Percentiles rank a stretch among this genome's conserved stretches.
Conservation (phyloP, 2,888 invertebrate species). For the Deroplatys truncata region DNA sequence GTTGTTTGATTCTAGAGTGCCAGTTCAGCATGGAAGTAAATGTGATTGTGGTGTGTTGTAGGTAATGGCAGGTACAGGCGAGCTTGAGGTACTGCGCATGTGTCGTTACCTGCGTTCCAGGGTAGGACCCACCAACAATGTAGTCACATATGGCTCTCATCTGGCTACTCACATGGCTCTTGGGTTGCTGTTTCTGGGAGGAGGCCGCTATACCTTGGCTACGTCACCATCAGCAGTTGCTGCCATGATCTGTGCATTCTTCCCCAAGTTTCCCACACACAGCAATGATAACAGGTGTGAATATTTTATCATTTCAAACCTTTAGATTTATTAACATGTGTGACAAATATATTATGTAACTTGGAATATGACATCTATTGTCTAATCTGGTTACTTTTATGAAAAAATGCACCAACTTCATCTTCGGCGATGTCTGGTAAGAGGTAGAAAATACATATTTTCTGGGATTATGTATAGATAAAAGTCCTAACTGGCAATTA, state of each 20-base stretch:
- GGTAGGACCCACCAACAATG: constrained; percentile 65
- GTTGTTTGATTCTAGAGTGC: too few species aligned
- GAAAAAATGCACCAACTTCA: too few species aligned
- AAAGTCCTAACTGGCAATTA: too few species aligned
- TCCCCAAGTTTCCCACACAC: constrained; percentile 95
- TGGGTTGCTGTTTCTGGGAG: constrained; percentile 90
- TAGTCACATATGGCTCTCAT: constrained; percentile 86
- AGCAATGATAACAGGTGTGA: constrained; percentile 89
- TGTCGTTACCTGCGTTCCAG: constrained; percentile 81
- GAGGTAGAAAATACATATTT: too few species aligned
- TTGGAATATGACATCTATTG: too few species aligned
- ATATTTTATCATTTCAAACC: not conserved
- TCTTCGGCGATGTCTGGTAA: too few species aligned
- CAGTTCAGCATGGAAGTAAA: too few species aligned
- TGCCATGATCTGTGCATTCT: constrained; percentile 87
- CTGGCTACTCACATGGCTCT: constrained; percentile 94
- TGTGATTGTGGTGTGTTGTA: constrained; percentile 38
- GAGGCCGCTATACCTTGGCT: constrained; percentile 80
- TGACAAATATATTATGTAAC: too few species aligned
- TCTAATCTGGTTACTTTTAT: too few species aligned
- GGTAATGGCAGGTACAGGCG: constrained; percentile 95
- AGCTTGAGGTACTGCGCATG: constrained; percentile 72
- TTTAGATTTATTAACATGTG: too few species aligned
- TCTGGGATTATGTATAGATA: too few species aligned
- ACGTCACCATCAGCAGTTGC: constrained; percentile 83